These are phyloP conservation scores for Polypedilum vanderplanki DNA, from an alignment of 1,140 invertebrate genomes.

Conservation along the genomic window DNA sequence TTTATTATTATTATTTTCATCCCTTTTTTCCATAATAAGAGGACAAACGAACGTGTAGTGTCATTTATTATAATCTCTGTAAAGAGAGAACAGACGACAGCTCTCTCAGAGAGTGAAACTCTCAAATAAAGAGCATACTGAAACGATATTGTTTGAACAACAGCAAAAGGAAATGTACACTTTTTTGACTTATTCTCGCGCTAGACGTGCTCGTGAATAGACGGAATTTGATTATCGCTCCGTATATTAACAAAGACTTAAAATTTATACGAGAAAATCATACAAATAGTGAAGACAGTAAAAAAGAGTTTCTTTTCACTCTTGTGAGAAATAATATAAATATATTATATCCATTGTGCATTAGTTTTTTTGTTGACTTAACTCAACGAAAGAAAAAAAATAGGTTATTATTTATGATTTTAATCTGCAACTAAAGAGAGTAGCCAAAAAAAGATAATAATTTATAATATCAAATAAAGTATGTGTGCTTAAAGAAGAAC, in stretches of 20 bases:
- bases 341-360: constrained; percentile 14
- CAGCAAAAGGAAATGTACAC: not conserved
- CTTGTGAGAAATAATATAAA: constrained; percentile 11
- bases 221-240: not conserved
- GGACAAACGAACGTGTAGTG: not conserved
- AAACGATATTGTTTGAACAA: not conserved
- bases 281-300: not conserved
- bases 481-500: not conserved
- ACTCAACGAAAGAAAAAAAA: constrained; percentile 3
- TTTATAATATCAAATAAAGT: not conserved
- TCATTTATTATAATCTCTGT: too few species aligned
- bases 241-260: not conserved
- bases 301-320: constrained; percentile 19
- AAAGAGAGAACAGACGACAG: too few species aligned
- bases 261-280: not conserved
- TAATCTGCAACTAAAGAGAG: constrained; percentile 11
- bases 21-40: not conserved
- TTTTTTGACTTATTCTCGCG: constrained; percentile 17
- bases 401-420: constrained; percentile 19
- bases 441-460: not conserved
- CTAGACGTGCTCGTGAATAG: not conserved
- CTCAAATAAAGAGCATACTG: too few species aligned
- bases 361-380: constrained; percentile 11
- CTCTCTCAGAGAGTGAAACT: too few species aligned
- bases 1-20: constrained; percentile 10